Conservation (phyloP, 2,888 invertebrate genomes). For the Drosophila macrospina region DNA sequence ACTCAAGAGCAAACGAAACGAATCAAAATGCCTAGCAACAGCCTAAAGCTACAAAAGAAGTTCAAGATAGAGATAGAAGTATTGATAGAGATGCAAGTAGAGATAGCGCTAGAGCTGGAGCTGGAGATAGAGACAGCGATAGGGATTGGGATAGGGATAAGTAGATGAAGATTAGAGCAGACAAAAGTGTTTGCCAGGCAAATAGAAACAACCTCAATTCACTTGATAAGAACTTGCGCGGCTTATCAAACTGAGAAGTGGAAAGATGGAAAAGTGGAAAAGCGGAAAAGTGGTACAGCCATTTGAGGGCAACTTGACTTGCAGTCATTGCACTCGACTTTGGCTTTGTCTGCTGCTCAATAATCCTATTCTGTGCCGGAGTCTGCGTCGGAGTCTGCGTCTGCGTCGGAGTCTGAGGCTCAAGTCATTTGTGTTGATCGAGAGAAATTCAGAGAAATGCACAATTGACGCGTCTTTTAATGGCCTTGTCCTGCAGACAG, state of each 20-base stretch:
- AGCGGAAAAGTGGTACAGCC: slow-evolving; percentile 23
- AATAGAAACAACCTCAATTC: slow-evolving; percentile 5
- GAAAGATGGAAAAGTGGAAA: background rate
- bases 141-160: no score
- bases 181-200: background rate
- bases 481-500: slow-evolving; percentile 58
- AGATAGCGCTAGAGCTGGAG: background rate
- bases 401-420: background rate
- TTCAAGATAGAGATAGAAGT: no score
- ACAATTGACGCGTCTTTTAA: slow-evolving; percentile 38
- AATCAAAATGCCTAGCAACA: slow-evolving; percentile 13
- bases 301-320: background rate
- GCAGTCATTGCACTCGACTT: slow-evolving; percentile 27
- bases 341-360: no score
- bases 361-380: no score
- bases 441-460: slow-evolving; percentile 29
- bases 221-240: slow-evolving; percentile 11
- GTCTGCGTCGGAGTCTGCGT: background rate
- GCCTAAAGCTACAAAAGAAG: background rate
- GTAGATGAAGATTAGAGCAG: slow-evolving; percentile 4
- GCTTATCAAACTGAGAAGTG: slow-evolving; percentile 2
- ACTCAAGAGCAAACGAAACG: slow-evolving; percentile 33
- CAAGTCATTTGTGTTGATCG: slow-evolving; percentile 11
- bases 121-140: background rate
- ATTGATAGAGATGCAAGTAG: background rate